These are phyloP conservation scores for Dendrocopos noguchii DNA, from an alignment of 2,113 vertebrate genomes.

Conservation along the genomic window DNA sequence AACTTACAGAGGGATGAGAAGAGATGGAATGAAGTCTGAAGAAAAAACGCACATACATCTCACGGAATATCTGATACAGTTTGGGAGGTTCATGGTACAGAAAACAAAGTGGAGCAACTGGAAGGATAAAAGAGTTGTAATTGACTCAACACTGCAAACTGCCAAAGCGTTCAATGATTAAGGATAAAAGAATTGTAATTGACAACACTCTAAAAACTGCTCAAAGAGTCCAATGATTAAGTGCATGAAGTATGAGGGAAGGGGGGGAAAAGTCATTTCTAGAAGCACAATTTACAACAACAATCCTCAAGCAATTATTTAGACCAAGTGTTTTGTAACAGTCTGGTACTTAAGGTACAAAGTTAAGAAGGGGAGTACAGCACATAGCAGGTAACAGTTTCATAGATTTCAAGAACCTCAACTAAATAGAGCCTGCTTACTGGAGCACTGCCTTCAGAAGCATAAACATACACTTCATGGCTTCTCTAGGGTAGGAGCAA, in stretches of 20 bases:
- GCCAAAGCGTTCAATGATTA: conserved; percentile 33
- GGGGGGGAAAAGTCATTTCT: not conserved
- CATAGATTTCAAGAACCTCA: not conserved
- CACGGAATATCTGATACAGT: conserved; percentile 94
- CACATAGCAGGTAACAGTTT: not conserved
- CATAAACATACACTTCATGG: not conserved
- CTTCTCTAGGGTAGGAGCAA: not conserved
- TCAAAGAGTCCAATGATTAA: conserved; percentile 34
- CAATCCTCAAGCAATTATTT: not conserved
- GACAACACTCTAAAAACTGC: conserved; percentile 36
- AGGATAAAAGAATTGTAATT: conserved; percentile 64
- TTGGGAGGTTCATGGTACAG: conserved; percentile 95
- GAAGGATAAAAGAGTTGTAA: conserved; percentile 67
- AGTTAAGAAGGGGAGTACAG: not conserved
- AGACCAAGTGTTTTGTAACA: not conserved
- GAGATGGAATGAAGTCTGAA: conserved; percentile 98
- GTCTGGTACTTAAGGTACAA: not conserved
- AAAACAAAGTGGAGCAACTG: conserved; percentile 98
- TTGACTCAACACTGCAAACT: conserved; percentile 39
- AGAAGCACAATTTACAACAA: not conserved
- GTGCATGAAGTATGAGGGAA: not conserved
- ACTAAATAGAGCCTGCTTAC: not conserved
- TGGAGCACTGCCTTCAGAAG: not conserved
- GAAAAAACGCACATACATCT: conserved; percentile 98
- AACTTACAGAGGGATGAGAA: conserved; percentile 93